Conservation (phyloP, 2,797 vertebrate species). For the Artibeus lituratus region DNA sequence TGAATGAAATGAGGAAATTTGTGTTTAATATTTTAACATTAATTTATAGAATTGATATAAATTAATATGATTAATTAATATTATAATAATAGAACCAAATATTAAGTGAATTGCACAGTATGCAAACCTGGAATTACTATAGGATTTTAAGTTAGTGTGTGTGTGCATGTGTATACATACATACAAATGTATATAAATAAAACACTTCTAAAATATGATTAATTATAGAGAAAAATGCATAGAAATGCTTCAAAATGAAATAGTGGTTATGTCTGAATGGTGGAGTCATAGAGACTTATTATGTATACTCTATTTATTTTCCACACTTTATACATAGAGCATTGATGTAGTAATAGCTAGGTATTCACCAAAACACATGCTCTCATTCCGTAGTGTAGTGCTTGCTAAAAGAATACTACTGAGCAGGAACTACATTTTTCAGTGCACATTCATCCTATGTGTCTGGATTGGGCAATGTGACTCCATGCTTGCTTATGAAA, state of each 20-base stretch:
- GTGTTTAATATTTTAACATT: background rate
- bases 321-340: background rate
- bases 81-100: background rate
- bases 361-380: background rate
- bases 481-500: background rate
- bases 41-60: background rate
- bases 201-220: background rate
- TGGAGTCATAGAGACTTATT: background rate
- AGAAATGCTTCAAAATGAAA: background rate
- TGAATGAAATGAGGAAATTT: background rate
- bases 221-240: background rate
- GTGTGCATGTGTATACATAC: background rate
- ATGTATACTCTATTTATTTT: background rate
- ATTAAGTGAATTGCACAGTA: background rate
- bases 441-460: background rate
- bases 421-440: background rate
- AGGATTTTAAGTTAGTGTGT: background rate
- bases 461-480: background rate
- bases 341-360: background rate
- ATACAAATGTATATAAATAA: background rate
- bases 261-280: background rate
- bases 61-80: background rate
- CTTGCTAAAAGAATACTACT: background rate
- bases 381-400: background rate
- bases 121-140: background rate